Base-by-base conservation (phyloP, 1,140 invertebrate species). In the Ceratina japonica region DNA sequence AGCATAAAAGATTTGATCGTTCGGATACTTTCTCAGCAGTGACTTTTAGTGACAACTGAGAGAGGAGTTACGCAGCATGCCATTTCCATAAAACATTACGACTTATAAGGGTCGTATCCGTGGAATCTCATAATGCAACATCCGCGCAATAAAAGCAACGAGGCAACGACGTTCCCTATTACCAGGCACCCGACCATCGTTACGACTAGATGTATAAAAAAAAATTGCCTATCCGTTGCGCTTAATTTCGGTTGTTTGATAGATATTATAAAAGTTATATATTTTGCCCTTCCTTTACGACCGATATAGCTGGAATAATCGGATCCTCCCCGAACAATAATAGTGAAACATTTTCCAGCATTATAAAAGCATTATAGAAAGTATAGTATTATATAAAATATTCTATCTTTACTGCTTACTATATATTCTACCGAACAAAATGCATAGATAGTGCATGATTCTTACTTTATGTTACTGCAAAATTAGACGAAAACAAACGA, bases 31-130 rank as follows among this genome's bases (percentile, higher is more conserved):
- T 31, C 24, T n/a, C 8, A 4, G 16, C 22, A 20, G 66, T 69
- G 66, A 69, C 16, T 69, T 16, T 31, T 18, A 13, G 10, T 54
- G 49, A 54, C 16, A 56, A 69, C 51, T 56, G 66, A 18, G 49
- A 18, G 37, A 44, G 51, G n/a, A 54, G 66, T 37, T 37, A 54
- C 66, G 49, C 66, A 20, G 18, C 22, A 24, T 54, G 51, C 66
- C 10, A 69, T 69, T 69, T 69, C 51, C 66, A 69, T 69, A 54
- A 69, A 69, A 69, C 24, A 69, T 69, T 69, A 69, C 66, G 51
- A 69, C 66, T 69, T 56, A 56, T 56, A 69, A 56, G 66, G 22
- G 24, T 69, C 66, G 66, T 69, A 56, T 54, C 51, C 24, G 66
- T 12, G 5, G 66, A 31, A 54, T 54, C 52, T 56, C 51, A 31